phyloP scores from a whole-genome alignment of 92 coral and sea anemone species.

The Phenganax stokvisi region DNA sequence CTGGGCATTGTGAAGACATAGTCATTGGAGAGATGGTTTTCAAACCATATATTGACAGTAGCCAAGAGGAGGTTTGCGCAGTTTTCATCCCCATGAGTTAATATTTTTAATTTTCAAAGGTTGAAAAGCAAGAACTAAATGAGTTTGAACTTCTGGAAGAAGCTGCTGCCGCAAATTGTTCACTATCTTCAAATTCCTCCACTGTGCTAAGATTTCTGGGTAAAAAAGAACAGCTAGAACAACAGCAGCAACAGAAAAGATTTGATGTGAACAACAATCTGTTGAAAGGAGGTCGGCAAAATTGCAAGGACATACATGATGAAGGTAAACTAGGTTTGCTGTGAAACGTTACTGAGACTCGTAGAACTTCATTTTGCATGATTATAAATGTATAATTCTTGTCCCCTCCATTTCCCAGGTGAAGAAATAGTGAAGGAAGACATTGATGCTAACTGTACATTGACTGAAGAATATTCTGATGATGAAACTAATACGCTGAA shows the following conservation, averaged over 20 bases:
- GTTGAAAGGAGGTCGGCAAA: not conserved
- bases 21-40: not conserved
- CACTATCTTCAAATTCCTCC: conserved; percentile 91
- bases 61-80: no score
- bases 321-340: not conserved
- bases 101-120: conserved; percentile 33
- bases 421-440: not conserved
- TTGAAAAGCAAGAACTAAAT: conserved; percentile 79
- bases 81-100: not conserved
- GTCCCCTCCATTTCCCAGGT: not conserved
- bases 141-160: conserved; percentile 88
- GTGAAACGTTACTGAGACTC: no score
- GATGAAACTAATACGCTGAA: conserved; percentile 18
- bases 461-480: conserved; percentile 8
- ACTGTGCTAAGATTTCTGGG: conserved; percentile 73
- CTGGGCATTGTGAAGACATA: not conserved
- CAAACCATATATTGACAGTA: no score
- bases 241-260: not conserved
- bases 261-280: conserved; percentile 16
- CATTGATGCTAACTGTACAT: conserved; percentile 6
- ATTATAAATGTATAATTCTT: not conserved
- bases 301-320: not conserved
- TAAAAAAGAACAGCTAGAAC: conserved; percentile 47
- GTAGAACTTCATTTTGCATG: no score
- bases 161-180: conserved; percentile 87